Conservation (phyloP, 2,797 vertebrate genomes). For the Myiotriccus ornatus region DNA sequence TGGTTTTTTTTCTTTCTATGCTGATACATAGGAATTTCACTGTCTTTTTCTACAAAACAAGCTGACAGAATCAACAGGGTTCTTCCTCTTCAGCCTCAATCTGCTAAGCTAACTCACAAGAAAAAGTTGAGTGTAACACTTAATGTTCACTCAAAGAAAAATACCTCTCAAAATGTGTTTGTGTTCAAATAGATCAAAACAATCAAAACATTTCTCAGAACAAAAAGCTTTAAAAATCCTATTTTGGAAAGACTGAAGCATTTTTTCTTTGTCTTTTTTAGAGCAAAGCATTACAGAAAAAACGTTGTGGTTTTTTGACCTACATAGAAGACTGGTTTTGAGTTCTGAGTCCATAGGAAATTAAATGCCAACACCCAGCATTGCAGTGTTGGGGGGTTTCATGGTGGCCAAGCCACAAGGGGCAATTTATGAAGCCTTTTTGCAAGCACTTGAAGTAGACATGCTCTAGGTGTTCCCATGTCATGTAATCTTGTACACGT, state of each 20-base stretch:
- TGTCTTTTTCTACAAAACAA: not conserved
- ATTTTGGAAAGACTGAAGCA: not conserved
- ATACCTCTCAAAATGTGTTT: not conserved
- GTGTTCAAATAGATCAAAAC: constrained; percentile 38
- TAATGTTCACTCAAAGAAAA: not conserved
- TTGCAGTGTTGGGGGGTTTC: not conserved
- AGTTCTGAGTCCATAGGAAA: not conserved
- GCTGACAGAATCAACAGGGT: not conserved
- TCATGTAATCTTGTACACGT: not conserved
- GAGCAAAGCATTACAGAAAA: not conserved
- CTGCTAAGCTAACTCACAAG: not conserved
- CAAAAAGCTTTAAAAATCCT: not conserved
- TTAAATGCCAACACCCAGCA: not conserved
- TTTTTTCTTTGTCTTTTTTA: not conserved
- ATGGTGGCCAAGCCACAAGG: not conserved
- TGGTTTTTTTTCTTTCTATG: not conserved
- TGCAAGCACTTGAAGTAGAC: not conserved
- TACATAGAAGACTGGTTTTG: not conserved
- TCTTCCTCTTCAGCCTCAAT: not conserved
- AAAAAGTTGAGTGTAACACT: not conserved
- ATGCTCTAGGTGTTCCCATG: not conserved
- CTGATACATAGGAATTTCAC: not conserved
- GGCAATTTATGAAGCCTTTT: not conserved
- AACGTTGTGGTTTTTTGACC: not conserved
- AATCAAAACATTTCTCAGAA: constrained; percentile 36